Conservation (phyloP, 53 echinoderm and acorn worm genomes). For the Actinopyga echinites region DNA sequence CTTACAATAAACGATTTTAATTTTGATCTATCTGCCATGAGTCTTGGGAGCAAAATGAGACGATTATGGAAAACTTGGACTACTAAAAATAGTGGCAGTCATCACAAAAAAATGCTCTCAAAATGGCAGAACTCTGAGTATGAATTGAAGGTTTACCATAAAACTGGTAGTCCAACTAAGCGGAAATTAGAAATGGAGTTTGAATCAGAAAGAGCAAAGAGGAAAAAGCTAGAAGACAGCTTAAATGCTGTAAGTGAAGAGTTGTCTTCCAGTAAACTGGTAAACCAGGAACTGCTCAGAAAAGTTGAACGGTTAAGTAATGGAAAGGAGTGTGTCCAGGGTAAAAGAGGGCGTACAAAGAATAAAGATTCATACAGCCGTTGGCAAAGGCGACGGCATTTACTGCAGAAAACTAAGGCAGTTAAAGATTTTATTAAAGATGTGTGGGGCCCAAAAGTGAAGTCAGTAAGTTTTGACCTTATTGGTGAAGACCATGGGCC, state of each 20-base stretch:
- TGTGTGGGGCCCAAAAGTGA: not conserved
- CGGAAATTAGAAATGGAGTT: conserved; percentile 7
- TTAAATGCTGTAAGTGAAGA: conserved; percentile 5
- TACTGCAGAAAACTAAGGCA: not conserved
- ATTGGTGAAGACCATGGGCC: conserved; percentile 25
- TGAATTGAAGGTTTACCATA: not conserved
- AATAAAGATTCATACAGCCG: not conserved
- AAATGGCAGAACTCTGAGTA: conserved; percentile 8
- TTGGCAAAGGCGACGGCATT: not conserved
- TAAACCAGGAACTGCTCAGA: not conserved
- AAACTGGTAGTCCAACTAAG: conserved; percentile 38
- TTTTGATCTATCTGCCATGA: too few relatives aligned
- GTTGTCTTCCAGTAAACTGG: not conserved
- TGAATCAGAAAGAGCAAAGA: conserved; percentile 26
- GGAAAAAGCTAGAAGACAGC: conserved; percentile 4
- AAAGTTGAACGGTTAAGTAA: not conserved
- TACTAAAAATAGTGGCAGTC: not conserved
- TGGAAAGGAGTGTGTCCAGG: conserved; percentile 28
- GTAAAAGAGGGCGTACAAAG: not conserved
- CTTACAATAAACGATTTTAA: not conserved
- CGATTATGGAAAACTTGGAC: conserved; percentile 21
- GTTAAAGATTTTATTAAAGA: not conserved
- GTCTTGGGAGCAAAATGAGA: not conserved
- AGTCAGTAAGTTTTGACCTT: conserved; percentile 24
- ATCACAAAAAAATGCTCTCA: conserved; percentile 10